These are phyloP conservation scores for Carabus problematicus DNA, from an alignment of 2,888 invertebrate species.

Conservation along the genomic window DNA sequence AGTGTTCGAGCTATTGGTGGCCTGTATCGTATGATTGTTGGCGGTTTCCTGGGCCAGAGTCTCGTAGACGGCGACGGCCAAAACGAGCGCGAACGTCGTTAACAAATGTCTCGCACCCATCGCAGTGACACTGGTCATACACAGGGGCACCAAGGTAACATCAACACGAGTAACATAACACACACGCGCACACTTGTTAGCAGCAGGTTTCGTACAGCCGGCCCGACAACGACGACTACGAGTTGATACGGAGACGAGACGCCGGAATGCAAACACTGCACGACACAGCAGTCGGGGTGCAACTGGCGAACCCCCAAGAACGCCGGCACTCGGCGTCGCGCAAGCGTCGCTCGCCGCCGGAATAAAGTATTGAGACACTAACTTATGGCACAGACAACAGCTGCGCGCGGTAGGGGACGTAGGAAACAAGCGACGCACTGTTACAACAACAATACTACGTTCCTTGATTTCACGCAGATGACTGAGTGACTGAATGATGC, in stretches of 20 bases:
- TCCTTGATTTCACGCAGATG: too few species aligned
- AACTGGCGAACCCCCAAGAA: background rate
- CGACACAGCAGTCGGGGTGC: conserved; percentile 15
- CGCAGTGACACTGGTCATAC: conserved; percentile 1
- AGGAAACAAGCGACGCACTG: background rate
- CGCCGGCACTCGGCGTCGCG: background rate
- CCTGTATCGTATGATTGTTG: conserved; percentile 38
- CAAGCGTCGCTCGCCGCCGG: conserved; percentile 7
- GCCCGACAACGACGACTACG: background rate
- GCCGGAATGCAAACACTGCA: background rate
- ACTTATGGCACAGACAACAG: background rate
- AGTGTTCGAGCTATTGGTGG: conserved; percentile 43
- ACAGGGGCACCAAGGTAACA: conserved; percentile 7
- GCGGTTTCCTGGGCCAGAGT: conserved; percentile 47
- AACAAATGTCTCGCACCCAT: conserved; percentile 10
- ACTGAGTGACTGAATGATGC: background rate
- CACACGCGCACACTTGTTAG: background rate
- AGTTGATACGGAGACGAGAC: conserved; percentile 1
- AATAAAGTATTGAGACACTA: background rate
- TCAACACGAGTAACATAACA: background rate
- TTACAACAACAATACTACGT: too few species aligned
- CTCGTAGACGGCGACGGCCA: conserved; percentile 30
- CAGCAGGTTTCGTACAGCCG: too few species aligned
- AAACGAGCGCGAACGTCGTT: background rate
- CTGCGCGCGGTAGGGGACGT: background rate